Evolutionary conservation across 1,140 invertebrate genomes (phyloP).

Genomic region (Apis cerana): DNA sequence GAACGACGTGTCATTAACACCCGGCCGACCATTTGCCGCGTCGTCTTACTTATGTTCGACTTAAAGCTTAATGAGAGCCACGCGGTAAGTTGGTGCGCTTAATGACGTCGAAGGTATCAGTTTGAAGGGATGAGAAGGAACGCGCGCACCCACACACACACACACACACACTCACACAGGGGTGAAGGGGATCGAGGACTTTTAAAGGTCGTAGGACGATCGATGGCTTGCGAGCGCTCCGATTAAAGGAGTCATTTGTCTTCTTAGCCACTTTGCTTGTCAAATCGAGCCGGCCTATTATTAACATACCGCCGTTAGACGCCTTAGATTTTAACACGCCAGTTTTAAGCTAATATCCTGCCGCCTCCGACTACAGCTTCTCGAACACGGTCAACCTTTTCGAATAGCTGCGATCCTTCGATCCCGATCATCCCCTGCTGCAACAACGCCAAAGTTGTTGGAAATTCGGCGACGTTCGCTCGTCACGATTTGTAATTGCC

Average conservation of each 20-base stretch:
- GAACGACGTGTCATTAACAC: slow-evolving; percentile 47
- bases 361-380: slow-evolving; percentile 23
- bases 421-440: background rate
- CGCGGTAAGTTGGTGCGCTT: slow-evolving; percentile 49
- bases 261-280: slow-evolving; percentile 71
- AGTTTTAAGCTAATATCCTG: slow-evolving; percentile 60
- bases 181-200: slow-evolving; percentile 27
- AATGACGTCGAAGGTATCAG: slow-evolving; percentile 62
- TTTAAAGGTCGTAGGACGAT: slow-evolving; percentile 56
- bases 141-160: too few relatives aligned
- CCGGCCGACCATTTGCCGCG: slow-evolving; percentile 45
- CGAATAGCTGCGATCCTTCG: background rate
- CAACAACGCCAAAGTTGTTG: too few relatives aligned
- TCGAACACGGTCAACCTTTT: slow-evolving; percentile 42
- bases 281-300: slow-evolving; percentile 62
- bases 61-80: slow-evolving; percentile 56
- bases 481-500: slow-evolving; percentile 1
- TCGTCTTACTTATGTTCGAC: slow-evolving; percentile 57
- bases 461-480: slow-evolving; percentile 1
- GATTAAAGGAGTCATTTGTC: slow-evolving; percentile 69
- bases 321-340: slow-evolving; percentile 57
- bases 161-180: background rate
- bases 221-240: slow-evolving; percentile 47
- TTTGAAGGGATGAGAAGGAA: slow-evolving; percentile 40
- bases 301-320: slow-evolving; percentile 48